phyloP scores from a whole-genome alignment of 2,888 invertebrate species.

The Hartigia nigra region DNA sequence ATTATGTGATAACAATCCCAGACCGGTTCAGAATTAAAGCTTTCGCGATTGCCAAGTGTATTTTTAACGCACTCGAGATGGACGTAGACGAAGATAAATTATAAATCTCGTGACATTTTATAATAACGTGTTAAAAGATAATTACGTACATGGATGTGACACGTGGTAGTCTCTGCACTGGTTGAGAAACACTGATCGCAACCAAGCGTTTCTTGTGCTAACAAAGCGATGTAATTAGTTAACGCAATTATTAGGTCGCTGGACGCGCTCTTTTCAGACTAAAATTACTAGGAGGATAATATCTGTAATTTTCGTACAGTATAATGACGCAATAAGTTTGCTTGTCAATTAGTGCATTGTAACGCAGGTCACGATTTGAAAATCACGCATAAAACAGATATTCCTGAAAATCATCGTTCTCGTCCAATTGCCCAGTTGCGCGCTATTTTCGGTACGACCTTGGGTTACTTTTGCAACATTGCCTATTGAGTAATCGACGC shows the following conservation, averaged over 20 bases:
- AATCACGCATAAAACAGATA: not conserved
- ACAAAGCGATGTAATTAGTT: slow-evolving; percentile 22
- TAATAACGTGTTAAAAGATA: not conserved
- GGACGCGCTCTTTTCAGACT: not conserved
- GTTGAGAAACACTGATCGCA: not conserved
- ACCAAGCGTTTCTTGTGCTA: slow-evolving; percentile 1
- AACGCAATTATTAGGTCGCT: slow-evolving; percentile 21
- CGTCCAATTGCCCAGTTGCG: slow-evolving; percentile 18
- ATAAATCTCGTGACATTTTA: not conserved
- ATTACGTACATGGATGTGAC: not conserved
- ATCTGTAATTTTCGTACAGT: not conserved
- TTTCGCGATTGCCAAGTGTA: not conserved
- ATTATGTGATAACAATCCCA: not conserved
- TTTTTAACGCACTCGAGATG: not conserved
- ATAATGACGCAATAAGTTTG: not conserved
- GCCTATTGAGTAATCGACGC: slow-evolving; percentile 50
- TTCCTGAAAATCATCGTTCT: not conserved
- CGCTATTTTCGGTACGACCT: slow-evolving; percentile 47
- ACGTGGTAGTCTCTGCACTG: slow-evolving; percentile 5
- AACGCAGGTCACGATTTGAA: not conserved
- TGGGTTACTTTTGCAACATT: slow-evolving; percentile 49
- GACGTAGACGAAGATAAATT: not conserved
- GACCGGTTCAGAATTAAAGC: not conserved
- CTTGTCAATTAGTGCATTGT: not conserved
- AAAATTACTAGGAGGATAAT: not conserved